These are phyloP conservation scores for Anodontia alba DNA, from an alignment of 2,888 invertebrate species.

Conservation along the genomic window DNA sequence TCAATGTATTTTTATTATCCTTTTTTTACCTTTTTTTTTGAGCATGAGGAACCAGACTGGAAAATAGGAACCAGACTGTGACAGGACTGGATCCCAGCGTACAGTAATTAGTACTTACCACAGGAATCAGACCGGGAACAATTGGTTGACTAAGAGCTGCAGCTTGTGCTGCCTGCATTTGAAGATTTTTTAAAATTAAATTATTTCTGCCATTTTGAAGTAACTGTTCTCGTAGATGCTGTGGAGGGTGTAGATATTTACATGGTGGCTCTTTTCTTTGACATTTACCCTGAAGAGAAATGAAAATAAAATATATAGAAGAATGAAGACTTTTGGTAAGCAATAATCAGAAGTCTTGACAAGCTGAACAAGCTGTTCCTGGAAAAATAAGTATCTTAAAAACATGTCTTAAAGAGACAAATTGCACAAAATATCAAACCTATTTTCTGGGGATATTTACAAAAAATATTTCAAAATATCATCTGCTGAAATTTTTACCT, in stretches of 20 bases:
- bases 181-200: constrained; percentile 97
- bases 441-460: too few species aligned
- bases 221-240: constrained; percentile 99
- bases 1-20: too few species aligned
- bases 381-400: too few species aligned
- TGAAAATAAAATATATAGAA: constrained; percentile 24
- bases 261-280: constrained; percentile 99
- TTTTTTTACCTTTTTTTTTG: too few species aligned
- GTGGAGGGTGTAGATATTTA: constrained; percentile 99
- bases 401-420: too few species aligned
- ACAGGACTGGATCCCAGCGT: not conserved
- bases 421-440: too few species aligned
- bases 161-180: constrained; percentile 80
- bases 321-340: too few species aligned
- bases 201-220: constrained; percentile 99
- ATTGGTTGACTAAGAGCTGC: constrained; percentile 68
- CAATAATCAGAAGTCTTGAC: not conserved
- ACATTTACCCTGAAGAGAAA: constrained; percentile 95
- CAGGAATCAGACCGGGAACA: constrained; percentile 74
- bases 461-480: too few species aligned
- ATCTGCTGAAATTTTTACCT: too few species aligned
- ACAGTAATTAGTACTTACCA: constrained; percentile 67
- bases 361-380: too few species aligned
- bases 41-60: too few species aligned
- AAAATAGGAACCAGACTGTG: too few species aligned